Base-by-base conservation (phyloP, 2,797 vertebrate genomes). In the Yasuhikotakia modesta region DNA sequence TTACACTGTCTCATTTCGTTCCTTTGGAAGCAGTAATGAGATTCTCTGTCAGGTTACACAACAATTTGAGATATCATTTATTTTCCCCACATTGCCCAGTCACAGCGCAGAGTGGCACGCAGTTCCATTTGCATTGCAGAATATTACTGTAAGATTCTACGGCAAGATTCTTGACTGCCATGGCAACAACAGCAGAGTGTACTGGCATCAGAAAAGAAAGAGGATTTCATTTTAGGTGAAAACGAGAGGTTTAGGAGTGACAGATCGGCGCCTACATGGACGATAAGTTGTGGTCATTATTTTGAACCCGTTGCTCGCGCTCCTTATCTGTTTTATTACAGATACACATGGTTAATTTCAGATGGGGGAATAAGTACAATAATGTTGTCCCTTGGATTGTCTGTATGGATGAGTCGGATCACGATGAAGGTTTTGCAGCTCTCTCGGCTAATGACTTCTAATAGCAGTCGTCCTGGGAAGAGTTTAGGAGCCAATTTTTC, bases 381-480 rank as follows among this genome's bases (percentile, higher is more conserved):
- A 46, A 70, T 70, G 52, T 8, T 4, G 46, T 48, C 70, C 32
- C 64, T 27, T 27, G 27, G 27, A 27, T 27, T 27, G 27, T 2
- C 27, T 64, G 19, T 78, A 19, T 67, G 43, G 50, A 63, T 50
- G 70, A 63, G 48, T 12, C 52, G 73, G 67, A 65, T 79, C 73
- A 66, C 21, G 39, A 74, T 63, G 24, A 64, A 35, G 65, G 70
- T 46, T 64, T 61, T 55, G 64, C 46, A 73, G 70, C 27, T 27
- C 27, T 27, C 27, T 27, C 27, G 27, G 4, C 68, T 76, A 80
- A 82, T 79, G 77, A 79, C 64, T 79, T 60, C 19, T 83, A 81
- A 85, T 76, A 67, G 70, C 73, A 79, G 75, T 80, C 76, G 75
- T 80, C 78, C 57, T 66, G 52, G 71, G 79, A 79, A 70, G 35